phyloP scores from a whole-genome alignment of 2,888 invertebrate species.

The Theretra japonica region DNA sequence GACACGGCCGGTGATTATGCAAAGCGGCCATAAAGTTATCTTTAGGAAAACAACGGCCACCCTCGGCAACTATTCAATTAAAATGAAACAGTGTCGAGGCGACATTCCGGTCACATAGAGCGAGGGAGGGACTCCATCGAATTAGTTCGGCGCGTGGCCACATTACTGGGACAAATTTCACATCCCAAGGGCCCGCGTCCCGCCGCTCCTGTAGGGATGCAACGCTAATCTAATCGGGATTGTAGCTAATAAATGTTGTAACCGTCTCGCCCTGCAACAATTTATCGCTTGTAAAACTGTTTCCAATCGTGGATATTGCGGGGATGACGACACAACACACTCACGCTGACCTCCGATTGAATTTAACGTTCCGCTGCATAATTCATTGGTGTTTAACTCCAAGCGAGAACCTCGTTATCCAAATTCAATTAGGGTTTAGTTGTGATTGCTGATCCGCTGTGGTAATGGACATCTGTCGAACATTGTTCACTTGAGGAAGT shows the following conservation, averaged over 20 bases:
- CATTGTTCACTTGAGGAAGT: background rate
- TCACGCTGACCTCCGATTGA: constrained; percentile 74
- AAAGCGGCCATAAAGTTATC: constrained; percentile 81
- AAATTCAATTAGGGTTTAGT: constrained; percentile 20
- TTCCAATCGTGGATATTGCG: constrained; percentile 81
- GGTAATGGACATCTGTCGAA: background rate
- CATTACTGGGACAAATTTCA: constrained; percentile 82
- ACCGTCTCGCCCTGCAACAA: constrained; percentile 75
- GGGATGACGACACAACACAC: constrained; percentile 68
- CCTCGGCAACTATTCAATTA: constrained; percentile 83
- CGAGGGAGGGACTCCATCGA: constrained; percentile 75
- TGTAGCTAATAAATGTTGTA: constrained; percentile 84
- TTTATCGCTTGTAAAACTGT: constrained; percentile 85
- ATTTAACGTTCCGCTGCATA: constrained; percentile 75
- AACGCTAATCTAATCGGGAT: constrained; percentile 84
- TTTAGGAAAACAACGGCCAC: constrained; percentile 77
- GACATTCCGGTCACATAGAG: constrained; percentile 80
- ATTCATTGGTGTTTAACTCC: constrained; percentile 53
- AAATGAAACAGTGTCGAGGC: constrained; percentile 76
- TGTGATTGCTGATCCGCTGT: background rate
- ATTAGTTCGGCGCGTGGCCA: constrained; percentile 83
- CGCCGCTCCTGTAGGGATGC: constrained; percentile 66
- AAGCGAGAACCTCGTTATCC: background rate
- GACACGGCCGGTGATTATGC: constrained; percentile 77
- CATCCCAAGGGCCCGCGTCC: constrained; percentile 64